Base-by-base conservation (phyloP, 2,113 vertebrate species). In the Coturnix japonica region DNA sequence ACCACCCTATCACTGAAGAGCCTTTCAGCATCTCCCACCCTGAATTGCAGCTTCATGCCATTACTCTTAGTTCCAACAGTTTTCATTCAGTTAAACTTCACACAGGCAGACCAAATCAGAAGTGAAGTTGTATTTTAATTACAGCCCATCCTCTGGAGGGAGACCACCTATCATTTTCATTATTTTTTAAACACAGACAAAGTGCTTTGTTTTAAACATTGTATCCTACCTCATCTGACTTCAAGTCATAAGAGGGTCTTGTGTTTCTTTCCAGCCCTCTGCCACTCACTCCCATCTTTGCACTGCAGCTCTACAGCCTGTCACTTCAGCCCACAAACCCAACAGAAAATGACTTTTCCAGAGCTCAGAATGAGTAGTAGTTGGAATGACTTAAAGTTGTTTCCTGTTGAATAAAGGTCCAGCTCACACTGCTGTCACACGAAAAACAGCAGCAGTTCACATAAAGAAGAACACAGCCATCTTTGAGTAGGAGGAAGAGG, bases 391-490 rank as follows among this genome's bases (percentile, higher is more conserved):
- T 51, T 51, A 16, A 73, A 77, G 9, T 15, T 56, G 17, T 23
- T 9, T 56, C 49, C 53, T 49, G 9, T 26, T 77, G 33, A 72
- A 56, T 13, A 7, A 61, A 35, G 26, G 9, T 10, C 9, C 35
- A 81, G 39, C 25, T 89, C 13, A 72, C 33, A 49, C 7, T 25
- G 26, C 8, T 7, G 15, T 18, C 33, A 43, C 25, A 41, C 4
- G 7, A 21, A 60, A 35, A 86, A 74, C n/a, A 12, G 4, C 0
- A 0, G n/a, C 35, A 72, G 41, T 35, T 33, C 1, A 0, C 28
- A 57, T 6, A 31, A 28, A 57, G 35, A 4, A 82, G 4, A 76
- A 31, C 33, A 19, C 11, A 85, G 35, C 30, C 7, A 53, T 8
- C 33, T 39, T 51, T 30, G 8, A 91, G 17, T 47, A 83, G 53